Evolutionary conservation across 2,113 vertebrate genomes (phyloP), one percentile per base, ranked within the genome.

Genomic region (Fulmarus glacialis): DNA sequence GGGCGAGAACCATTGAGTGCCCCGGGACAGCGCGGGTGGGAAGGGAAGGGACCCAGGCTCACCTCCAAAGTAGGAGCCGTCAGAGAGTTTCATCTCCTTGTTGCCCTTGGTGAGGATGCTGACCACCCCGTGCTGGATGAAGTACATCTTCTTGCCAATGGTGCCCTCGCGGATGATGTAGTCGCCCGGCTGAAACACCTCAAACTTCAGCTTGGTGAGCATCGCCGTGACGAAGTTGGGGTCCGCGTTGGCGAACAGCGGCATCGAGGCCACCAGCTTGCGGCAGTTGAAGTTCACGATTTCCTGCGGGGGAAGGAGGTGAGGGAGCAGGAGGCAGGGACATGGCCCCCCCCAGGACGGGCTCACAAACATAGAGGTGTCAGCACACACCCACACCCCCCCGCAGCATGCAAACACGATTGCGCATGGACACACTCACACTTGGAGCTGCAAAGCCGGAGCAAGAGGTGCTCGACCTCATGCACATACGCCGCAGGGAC

Each of bases 71-170:
- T 99, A 99, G 84, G 99, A 99, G 47, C 99, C 99, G 0, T 99
- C 99, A 0, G 99, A 99, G 43, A 99, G 98, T 86, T 99, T 99
- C 99, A 99, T 99, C 97, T 99, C 99, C 92, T 98, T 99, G 98
- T 99, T 99, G 56, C 99, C 99, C 4, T 99, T 99, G 52, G 99
- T 99, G 95, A 99, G 98, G 84, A 99, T 98, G 63, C 99, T 98
- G 96, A 99, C 99, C 26, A 99, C 98, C 2, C 99, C 99, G 0
- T 99, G 99, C 96, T 99, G 99, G 98, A 99, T 99, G 98, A 99
- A 99, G 96, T 99, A 99, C 99, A 99, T 99, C 98, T 99, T 99
- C 98, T 99, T 99, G 95, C 99, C 99, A 0, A 99, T 99, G 89
- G 99, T 99, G 32, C 99, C 99, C 95, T 99, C 99, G 0, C 99